Conservation (phyloP, 2,888 invertebrate genomes). For the Ornithoptera alexandrae region DNA sequence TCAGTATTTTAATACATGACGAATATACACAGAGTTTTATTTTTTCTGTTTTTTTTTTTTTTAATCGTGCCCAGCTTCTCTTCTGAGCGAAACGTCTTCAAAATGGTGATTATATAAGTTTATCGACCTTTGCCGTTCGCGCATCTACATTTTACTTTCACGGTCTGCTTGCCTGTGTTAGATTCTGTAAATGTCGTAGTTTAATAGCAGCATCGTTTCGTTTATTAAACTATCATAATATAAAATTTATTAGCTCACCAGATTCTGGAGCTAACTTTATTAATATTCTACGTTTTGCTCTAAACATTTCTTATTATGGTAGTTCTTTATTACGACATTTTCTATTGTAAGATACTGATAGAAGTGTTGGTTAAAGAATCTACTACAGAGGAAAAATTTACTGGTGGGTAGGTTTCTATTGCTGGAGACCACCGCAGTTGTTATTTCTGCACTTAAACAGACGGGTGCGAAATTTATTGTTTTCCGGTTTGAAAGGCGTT, state of each 20-base stretch:
- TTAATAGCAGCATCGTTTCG: not conserved
- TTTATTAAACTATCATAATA: not conserved
- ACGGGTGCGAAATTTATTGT: no score
- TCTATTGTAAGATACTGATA: no score
- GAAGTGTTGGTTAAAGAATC: no score
- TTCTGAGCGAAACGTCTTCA: conserved; percentile 1
- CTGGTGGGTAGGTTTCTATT: no score
- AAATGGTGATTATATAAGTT: conserved; percentile 21
- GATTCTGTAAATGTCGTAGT: conserved; percentile 6
- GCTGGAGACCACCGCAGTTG: no score
- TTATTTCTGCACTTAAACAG: no score
- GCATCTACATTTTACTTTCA: conserved; percentile 25
- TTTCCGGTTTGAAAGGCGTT: no score
- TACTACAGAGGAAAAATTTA: no score
- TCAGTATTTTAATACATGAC: not conserved
- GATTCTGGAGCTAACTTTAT: not conserved
- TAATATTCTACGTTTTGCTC: not conserved
- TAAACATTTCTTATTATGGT: no score
- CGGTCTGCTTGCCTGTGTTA: conserved; percentile 10
- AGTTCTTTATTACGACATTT: no score
- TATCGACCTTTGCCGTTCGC: conserved; percentile 21
- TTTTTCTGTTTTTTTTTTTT: not conserved
- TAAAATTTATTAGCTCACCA: not conserved
- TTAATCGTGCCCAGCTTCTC: not conserved
- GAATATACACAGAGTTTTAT: not conserved